Base-by-base conservation (phyloP, 1,140 invertebrate genomes). In the Pseudomyrmex gracilis region DNA sequence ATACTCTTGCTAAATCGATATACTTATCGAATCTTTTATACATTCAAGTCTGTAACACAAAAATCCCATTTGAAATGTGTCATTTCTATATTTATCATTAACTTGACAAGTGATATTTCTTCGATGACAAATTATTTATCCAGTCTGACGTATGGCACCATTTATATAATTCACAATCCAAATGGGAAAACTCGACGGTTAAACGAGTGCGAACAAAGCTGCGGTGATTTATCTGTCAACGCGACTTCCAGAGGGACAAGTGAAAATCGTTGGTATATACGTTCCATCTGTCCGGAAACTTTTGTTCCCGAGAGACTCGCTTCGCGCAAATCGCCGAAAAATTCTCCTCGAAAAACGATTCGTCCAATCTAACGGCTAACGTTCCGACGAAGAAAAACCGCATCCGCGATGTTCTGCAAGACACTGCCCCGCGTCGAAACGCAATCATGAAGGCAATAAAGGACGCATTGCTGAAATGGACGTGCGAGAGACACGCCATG, bases 401-500 rank as follows among this genome's bases (percentile, higher is more conserved):
- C 34, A n/a, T 17, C 57, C 61, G 7, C 34, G 20, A 71, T 70
- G 53, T 71, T 20, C 10, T 43, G 10, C 13, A 45, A 24, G 34
- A 34, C 7, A 34, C 34, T 1, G 24, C 1, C 49, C 24, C 20
- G 34, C n/a, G 4, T 3, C 20, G 8, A 15, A 15, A 68, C 2
- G 10, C 66, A 10, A 10, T 55, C 24, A 86, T 87, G 82, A 84
- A 74, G 22, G 3, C 20, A 10, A 60, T 84, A 13, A 90, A 87
- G 60, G 83, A 91, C 5, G 83, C 89, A 61, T 68, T 93, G 5
- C 86, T 93, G 1, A 85, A 71, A 73, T 93, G 92, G 92, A 85
- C 90, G 22, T 91, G 92, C 57, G 85, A 91, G 53, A 90, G 77
- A 51, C 87, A 92, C 71, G 92, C 92, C 7, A 91, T 77, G 9